Conservation (phyloP, 1,140 invertebrate species). For the Delia radicum region DNA sequence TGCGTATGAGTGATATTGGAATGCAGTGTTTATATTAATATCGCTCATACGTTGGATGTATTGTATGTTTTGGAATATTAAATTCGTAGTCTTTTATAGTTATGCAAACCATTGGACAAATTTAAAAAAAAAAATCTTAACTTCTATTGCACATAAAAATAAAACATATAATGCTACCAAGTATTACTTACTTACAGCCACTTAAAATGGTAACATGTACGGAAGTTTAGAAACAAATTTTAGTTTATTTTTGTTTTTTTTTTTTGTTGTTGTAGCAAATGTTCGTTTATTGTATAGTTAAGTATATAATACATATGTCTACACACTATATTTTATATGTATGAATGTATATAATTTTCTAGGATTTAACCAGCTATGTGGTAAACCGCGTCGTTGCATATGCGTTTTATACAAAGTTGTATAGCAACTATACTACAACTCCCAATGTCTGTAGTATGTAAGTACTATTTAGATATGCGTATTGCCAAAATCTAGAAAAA, state of each 20-base stretch:
- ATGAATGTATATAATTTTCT: slow-evolving; percentile 14
- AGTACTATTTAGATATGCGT: slow-evolving; percentile 8
- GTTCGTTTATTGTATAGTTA: background rate
- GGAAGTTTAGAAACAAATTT: slow-evolving; percentile 16
- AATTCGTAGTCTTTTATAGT: too few relatives aligned
- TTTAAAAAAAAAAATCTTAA: too few relatives aligned
- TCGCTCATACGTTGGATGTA: too few relatives aligned
- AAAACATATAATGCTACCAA: background rate
- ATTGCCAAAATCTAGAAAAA: background rate
- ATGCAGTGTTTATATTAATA: too few relatives aligned
- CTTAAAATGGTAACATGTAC: slow-evolving; percentile 3
- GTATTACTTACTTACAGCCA: slow-evolving; percentile 12
- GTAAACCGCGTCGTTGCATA: slow-evolving; percentile 20
- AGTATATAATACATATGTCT: too few relatives aligned
- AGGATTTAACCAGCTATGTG: slow-evolving; percentile 18
- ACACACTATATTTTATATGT: background rate
- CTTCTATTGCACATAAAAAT: too few relatives aligned
- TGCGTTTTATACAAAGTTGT: background rate
- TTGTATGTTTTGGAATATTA: too few relatives aligned
- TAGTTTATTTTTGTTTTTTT: background rate
- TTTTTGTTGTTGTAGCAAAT: background rate
- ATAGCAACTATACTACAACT: background rate
- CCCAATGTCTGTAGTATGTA: too few relatives aligned
- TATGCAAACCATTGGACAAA: too few relatives aligned
- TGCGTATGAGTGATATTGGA: too few relatives aligned